A percentile compares a stretch with the other conserved stretches of the same genome.
phyloP scores from a whole-genome alignment of 92 coral and sea anemone species.

The Parazoanthus swiftii region DNA sequence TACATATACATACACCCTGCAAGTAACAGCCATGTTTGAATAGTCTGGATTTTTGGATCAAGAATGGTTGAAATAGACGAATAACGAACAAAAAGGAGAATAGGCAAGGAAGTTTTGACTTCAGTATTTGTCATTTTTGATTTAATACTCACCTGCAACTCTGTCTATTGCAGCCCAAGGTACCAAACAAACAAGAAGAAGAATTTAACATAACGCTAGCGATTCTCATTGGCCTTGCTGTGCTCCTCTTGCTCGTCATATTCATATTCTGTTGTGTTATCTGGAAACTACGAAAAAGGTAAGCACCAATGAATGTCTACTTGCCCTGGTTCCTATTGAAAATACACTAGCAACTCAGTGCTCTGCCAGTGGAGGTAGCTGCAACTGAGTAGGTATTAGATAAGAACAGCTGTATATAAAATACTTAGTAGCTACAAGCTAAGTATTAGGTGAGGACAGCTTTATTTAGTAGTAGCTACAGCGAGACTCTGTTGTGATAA shows the following conservation, averaged over 20 bases:
- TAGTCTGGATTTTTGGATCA: background rate
- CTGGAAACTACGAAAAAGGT: conserved; percentile 83
- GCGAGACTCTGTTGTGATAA: too few species aligned
- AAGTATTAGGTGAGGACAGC: too few species aligned
- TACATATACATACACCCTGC: too few species aligned
- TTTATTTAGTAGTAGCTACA: too few species aligned
- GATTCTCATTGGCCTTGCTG: conserved; percentile 72
- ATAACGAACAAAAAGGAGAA: too few species aligned
- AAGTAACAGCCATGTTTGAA: background rate
- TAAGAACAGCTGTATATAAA: too few species aligned
- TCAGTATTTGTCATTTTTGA: background rate
- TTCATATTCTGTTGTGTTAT: conserved; percentile 83
- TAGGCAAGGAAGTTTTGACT: background rate
- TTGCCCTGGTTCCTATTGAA: background rate
- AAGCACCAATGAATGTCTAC: background rate
- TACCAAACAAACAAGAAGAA: conserved; percentile 39
- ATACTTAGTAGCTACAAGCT: too few species aligned
- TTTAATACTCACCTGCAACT: background rate
- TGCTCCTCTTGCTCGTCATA: conserved; percentile 65
- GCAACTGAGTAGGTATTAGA: too few species aligned
- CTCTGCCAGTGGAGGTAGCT: too few species aligned
- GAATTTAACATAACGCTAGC: conserved; percentile 65
- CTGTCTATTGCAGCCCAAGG: conserved; percentile 61
- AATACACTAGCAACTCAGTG: background rate
- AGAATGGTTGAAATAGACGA: too few species aligned